phyloP scores from a whole-genome alignment of 2,113 vertebrate genomes.

The Leptobrachium ailaonicum region DNA sequence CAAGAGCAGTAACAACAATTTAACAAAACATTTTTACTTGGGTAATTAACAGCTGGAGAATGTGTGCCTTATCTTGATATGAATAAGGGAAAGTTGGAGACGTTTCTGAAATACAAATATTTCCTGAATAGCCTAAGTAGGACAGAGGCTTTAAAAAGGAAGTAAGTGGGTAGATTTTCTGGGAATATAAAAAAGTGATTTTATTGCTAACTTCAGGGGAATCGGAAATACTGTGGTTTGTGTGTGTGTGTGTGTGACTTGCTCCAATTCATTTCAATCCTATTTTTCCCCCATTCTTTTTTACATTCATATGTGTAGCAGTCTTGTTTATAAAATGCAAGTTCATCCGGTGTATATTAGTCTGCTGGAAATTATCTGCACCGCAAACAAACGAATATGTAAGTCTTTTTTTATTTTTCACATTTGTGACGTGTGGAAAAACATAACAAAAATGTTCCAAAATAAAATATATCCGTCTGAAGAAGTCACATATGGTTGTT shows the following conservation, averaged over 20 bases:
- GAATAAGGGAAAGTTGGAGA: neutral
- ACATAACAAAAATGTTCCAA: neutral
- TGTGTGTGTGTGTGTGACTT: slow-evolving; percentile 29
- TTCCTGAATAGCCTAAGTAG: slow-evolving; percentile 12
- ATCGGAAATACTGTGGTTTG: slow-evolving; percentile 44
- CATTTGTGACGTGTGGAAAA: neutral
- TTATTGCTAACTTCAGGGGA: slow-evolving; percentile 43
- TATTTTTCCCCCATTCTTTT: slow-evolving; percentile 12
- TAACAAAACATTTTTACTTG: too few relatives aligned
- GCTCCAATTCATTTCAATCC: slow-evolving; percentile 26
- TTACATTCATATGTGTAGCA: slow-evolving; percentile 19
- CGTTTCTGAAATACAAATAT: slow-evolving; percentile 7
- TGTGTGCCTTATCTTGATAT: neutral
- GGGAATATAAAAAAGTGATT: slow-evolving; percentile 42
- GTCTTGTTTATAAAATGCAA: slow-evolving; percentile 31
- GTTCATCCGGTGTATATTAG: slow-evolving; percentile 33
- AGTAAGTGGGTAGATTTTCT: slow-evolving; percentile 41
- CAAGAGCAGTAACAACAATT: too few relatives aligned
- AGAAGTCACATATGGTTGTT: neutral
- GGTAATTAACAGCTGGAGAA: too few relatives aligned
- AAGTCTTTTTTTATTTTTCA: neutral
- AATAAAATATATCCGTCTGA: neutral
- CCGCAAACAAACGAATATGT: neutral
- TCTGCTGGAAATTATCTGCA: neutral
- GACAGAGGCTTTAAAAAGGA: slow-evolving; percentile 19